Percentiles rank a stretch among this genome's conserved stretches.
phyloP scores from a whole-genome alignment of 2,113 vertebrate genomes.

The Megaptera novaeangliae region DNA sequence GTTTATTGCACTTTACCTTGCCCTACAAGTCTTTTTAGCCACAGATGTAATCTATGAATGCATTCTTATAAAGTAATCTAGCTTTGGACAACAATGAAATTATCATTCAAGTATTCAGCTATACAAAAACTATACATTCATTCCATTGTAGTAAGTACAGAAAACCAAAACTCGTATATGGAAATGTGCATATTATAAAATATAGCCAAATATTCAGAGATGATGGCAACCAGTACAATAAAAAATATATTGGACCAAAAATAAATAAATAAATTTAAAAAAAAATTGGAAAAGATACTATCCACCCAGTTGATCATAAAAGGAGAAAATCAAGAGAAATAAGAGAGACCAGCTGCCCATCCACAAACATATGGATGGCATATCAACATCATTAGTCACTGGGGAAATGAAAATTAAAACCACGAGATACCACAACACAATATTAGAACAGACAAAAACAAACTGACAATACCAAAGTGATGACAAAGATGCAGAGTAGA shows the following conservation, averaged over 20 bases:
- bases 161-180: neutral
- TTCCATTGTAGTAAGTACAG: neutral
- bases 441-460: neutral
- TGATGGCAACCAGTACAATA: neutral
- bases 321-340: conserved; percentile 4
- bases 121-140: neutral
- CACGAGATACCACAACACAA: neutral
- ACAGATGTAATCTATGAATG: neutral
- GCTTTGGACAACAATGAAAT: neutral
- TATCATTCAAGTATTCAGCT: neutral
- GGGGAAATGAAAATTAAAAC: conserved; percentile 19
- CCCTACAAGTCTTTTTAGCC: neutral
- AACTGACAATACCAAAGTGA: neutral
- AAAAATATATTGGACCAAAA: neutral
- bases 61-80: neutral
- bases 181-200: neutral
- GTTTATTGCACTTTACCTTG: neutral
- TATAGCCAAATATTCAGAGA: neutral
- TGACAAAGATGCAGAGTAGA: neutral
- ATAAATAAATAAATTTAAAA: too few relatives aligned
- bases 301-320: neutral
- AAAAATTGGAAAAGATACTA: neutral
- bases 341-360: neutral
- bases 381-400: neutral
- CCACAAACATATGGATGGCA: neutral